Evolutionary conservation across 2,797 vertebrate species (phyloP).

Genomic region (Tangara arthus): DNA sequence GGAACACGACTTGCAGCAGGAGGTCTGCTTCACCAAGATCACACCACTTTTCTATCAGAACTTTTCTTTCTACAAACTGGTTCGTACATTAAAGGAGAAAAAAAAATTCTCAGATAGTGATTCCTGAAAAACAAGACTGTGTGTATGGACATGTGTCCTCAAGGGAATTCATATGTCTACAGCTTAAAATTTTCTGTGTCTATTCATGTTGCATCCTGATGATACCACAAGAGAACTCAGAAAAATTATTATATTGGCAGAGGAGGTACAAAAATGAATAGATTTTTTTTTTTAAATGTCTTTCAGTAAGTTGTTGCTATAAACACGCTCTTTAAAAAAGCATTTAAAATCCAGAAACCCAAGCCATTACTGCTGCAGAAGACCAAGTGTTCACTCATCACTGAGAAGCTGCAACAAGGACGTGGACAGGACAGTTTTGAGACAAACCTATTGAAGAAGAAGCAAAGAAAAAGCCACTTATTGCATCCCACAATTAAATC

Average conservation of each 20-base stretch:
- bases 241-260: background rate
- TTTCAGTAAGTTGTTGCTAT: background rate
- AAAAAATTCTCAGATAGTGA: fast-evolving
- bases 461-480: background rate
- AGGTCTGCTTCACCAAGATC: background rate
- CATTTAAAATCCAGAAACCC: background rate
- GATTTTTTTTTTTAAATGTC: background rate
- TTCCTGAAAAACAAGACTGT: background rate
- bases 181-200: background rate
- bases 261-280: background rate
- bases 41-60: background rate
- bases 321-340: background rate
- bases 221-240: background rate
- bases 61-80: background rate
- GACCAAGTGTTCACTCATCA: background rate
- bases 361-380: background rate
- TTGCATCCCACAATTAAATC: background rate
- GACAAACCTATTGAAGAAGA: background rate
- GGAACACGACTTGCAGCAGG: background rate
- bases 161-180: background rate
- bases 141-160: background rate
- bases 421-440: background rate
- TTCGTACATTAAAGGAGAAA: background rate
- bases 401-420: background rate
- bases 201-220: background rate